Percentiles rank a stretch among this genome's conserved stretches.
Conservation (phyloP, 2,888 invertebrate species). For the Dicranocentrus wangi region DNA sequence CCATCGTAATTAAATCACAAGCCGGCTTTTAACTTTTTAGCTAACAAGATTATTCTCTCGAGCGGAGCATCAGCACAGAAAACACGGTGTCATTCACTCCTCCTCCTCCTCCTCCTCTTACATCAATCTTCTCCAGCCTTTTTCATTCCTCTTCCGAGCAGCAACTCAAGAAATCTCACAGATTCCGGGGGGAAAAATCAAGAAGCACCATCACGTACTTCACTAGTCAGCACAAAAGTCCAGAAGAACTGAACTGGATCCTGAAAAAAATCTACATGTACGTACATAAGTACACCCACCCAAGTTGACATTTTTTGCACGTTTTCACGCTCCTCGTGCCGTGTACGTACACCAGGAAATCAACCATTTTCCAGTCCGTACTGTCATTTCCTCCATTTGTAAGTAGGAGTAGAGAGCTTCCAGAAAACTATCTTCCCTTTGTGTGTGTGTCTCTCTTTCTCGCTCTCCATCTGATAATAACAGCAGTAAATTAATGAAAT, state of each 20-base stretch:
- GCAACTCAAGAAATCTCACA: no score
- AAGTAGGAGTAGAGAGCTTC: neutral
- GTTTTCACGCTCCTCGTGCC: no score
- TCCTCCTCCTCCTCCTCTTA: neutral
- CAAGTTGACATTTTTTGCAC: no score
- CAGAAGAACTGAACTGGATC: no score
- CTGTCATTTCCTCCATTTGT: neutral
- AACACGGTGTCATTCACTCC: neutral
- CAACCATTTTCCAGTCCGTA: neutral
- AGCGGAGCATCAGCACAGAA: neutral
- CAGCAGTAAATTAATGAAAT: slow-evolving; percentile 19
- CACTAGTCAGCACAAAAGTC: no score
- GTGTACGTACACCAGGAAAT: no score
- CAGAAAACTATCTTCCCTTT: neutral
- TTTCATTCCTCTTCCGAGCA: no score
- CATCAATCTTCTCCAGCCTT: neutral
- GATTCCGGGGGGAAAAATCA: no score
- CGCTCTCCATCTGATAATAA: neutral
- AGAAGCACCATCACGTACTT: no score
- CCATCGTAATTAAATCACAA: slow-evolving; percentile 71
- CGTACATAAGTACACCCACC: no score
- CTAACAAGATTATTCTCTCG: slow-evolving; percentile 65
- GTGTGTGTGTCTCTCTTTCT: no score
- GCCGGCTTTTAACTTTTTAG: slow-evolving; percentile 70
- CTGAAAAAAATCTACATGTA: no score